Evolutionary conservation across 2,888 invertebrate genomes (phyloP).

Genomic region (Pammene aurita): DNA sequence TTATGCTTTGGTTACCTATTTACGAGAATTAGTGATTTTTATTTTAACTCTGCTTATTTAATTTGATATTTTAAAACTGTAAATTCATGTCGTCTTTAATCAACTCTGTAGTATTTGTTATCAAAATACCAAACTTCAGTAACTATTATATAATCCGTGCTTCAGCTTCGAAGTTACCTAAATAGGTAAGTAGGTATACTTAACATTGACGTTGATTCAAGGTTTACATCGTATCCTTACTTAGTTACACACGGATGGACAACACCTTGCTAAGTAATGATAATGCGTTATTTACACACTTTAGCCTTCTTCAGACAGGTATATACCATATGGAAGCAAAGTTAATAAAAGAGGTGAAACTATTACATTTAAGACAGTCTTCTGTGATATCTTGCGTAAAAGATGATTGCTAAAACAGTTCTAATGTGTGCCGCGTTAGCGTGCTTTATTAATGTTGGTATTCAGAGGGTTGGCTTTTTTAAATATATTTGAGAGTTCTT

Average conservation of each 20-base stretch:
- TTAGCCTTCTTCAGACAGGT: constrained; percentile 9
- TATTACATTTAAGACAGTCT: constrained; percentile 25
- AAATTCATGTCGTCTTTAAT: too few species aligned
- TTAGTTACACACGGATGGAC: constrained; percentile 36
- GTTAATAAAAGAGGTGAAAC: constrained; percentile 32
- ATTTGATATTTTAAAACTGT: too few species aligned
- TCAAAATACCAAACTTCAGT: neutral
- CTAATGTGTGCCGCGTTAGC: constrained; percentile 50
- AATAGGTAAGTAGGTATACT: neutral
- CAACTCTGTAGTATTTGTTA: too few species aligned
- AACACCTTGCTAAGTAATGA: constrained; percentile 38
- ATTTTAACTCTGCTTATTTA: too few species aligned
- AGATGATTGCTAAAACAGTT: constrained; percentile 42
- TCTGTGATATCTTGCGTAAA: constrained; percentile 6
- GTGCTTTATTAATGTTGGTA: constrained; percentile 53
- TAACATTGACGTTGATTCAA: constrained; percentile 4
- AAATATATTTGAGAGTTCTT: neutral
- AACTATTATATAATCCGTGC: neutral
- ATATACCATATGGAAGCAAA: constrained; percentile 19
- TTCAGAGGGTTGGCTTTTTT: neutral
- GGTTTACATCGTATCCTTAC: constrained; percentile 20
- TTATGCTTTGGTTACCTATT: too few species aligned
- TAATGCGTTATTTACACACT: constrained; percentile 28
- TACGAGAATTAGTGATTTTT: too few species aligned
- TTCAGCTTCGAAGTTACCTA: neutral